Base-by-base conservation (phyloP, 30 jellyfish, hydroid and myxozoan species). In the Aurelia sp. region DNA sequence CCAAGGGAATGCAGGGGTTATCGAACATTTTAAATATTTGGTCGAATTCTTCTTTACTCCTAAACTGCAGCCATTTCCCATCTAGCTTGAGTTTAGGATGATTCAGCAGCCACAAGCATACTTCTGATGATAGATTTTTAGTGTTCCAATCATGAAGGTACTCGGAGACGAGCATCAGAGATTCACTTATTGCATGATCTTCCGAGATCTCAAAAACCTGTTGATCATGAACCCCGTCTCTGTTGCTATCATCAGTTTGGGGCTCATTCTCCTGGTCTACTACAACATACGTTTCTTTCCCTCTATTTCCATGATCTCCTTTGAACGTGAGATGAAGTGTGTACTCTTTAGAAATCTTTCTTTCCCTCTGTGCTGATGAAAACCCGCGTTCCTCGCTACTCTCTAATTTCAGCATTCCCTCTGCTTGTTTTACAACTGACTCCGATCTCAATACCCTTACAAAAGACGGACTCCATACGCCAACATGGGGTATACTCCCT, bases 381-480 rank as follows among this genome's bases (percentile, higher is more conserved):
- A 74, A 31, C 52, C 66, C 53, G 27, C 17, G 27, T 19, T 31
- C 67, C 10, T 31, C 65, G 22, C 61, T n/a, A 16, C 13, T 16
- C 57, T 84, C 93, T 17, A 84, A 58, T 74, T 74, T 81, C 48
- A 81, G 59, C 91, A 90, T 65, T 8, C 16, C 24, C 66, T 75
- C 92, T 11, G 97, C 97, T 44, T 90, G 98, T 52, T 86, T 88
- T 5, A 86, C 63, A 3, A 96, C 87, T 3, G 99, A 79, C 71
- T 96, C 97, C 2, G 99, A 74, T 55, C 90, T 69, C 30, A 96
- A 63, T 17, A 79, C 80, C 76, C 97, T 85, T 58, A 96, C 62
- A 12, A 94, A 98, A 6, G 97, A 91, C 4, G 82, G 52, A 65
- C 92, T 81, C 99, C 99, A 96, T 2, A 96, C 78, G 8, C 98